phyloP scores from a whole-genome alignment of 2,113 vertebrate species.

The Perca schrenkii region DNA sequence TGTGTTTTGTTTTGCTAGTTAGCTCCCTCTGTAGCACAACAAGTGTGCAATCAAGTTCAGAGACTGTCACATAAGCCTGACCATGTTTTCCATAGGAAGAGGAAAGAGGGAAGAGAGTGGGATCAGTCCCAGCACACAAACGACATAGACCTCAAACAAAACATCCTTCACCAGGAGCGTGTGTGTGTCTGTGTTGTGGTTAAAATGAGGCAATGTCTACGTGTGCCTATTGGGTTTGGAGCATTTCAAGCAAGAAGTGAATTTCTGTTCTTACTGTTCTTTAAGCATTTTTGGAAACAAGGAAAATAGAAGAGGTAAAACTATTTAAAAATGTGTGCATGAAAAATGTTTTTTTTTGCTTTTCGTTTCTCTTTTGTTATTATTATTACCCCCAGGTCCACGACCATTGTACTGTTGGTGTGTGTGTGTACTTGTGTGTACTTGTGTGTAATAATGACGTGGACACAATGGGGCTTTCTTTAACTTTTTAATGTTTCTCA shows the following conservation, averaged over 20 bases:
- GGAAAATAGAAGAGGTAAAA: background rate
- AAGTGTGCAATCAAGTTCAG: background rate
- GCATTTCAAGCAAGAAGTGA: background rate
- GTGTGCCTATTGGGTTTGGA: background rate
- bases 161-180: background rate
- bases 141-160: background rate
- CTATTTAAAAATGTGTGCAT: background rate
- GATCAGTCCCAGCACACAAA: slow-evolving; percentile 11
- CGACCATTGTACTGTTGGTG: slow-evolving; percentile 10
- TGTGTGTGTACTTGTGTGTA: slow-evolving; percentile 27
- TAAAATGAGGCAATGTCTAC: background rate
- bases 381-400: background rate
- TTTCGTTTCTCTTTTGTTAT: background rate
- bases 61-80: background rate
- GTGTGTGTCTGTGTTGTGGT: background rate
- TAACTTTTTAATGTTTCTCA: slow-evolving; percentile 29
- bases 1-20: background rate
- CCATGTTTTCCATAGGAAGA: slow-evolving; percentile 26
- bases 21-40: background rate
- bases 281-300: background rate
- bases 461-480: slow-evolving; percentile 59
- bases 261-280: background rate
- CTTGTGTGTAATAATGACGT: slow-evolving; percentile 35
- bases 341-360: too few relatives aligned
- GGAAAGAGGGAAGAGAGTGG: slow-evolving; percentile 9